Evolutionary conservation across 2,797 vertebrate species (phyloP).

Genomic region (Sebastes cheni): DNA sequence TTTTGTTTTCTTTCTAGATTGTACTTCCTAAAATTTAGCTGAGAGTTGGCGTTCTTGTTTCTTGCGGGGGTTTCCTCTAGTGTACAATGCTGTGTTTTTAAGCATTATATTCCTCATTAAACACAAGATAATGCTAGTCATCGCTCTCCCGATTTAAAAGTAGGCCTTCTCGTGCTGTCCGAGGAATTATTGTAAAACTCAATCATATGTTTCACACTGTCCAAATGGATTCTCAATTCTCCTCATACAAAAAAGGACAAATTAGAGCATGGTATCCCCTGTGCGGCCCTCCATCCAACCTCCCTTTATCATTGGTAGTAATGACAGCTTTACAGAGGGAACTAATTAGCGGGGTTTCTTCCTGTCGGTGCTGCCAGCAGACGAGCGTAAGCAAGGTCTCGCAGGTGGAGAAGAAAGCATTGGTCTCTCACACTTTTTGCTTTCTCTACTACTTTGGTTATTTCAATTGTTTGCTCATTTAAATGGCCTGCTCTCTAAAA

Average conservation of each 20-base stretch:
- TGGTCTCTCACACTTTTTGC: not conserved
- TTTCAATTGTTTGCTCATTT: conserved; percentile 2
- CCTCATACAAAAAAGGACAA: conserved; percentile 65
- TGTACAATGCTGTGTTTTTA: conserved; percentile 9
- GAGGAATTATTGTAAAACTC: conserved; percentile 46
- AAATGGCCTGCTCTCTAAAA: not conserved
- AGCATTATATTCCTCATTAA: conserved; percentile 45
- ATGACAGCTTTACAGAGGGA: conserved; percentile 81
- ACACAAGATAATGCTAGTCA: conserved; percentile 27
- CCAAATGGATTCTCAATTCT: conserved; percentile 46
- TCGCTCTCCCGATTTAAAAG: conserved; percentile 32
- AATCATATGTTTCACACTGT: conserved; percentile 36
- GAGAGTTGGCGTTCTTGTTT: conserved; percentile 27
- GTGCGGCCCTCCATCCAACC: conserved; percentile 37
- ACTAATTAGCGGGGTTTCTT: conserved; percentile 83
- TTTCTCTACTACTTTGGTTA: not conserved
- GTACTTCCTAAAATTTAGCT: conserved; percentile 37
- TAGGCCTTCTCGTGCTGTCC: conserved; percentile 35
- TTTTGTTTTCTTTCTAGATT: not conserved
- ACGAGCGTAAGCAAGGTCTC: conserved; percentile 61
- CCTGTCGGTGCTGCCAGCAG: conserved; percentile 74
- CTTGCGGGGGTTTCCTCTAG: conserved; percentile 30
- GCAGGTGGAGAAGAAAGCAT: conserved; percentile 64
- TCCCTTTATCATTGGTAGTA: conserved; percentile 63
- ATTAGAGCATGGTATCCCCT: conserved; percentile 69